These are phyloP conservation scores for Drosophila kuntzei DNA, from an alignment of 2,888 invertebrate genomes.

Conservation along the genomic window DNA sequence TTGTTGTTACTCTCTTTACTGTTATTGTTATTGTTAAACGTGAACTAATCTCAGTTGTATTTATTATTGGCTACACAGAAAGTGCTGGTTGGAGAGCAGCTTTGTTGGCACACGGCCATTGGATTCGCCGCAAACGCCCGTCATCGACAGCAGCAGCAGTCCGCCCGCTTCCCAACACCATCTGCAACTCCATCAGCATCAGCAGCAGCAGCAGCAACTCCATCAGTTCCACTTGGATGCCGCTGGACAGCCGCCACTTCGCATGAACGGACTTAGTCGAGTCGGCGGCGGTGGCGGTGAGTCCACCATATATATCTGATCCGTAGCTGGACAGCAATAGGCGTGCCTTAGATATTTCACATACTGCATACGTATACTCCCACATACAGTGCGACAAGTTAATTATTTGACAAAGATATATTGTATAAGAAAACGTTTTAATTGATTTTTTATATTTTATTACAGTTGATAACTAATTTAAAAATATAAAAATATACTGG, in stretches of 20 bases:
- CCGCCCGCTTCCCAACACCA: conserved; percentile 44
- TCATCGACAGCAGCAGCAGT: conserved; percentile 86
- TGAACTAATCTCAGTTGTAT: conserved; percentile 1
- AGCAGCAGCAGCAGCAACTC: conserved; percentile 58
- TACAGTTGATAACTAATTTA: too few relatives aligned
- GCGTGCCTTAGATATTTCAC: conserved; percentile 49
- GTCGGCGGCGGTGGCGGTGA: conserved; percentile 86
- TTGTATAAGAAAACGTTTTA: neutral
- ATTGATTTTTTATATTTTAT: conserved; percentile 1
- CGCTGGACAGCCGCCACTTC: conserved; percentile 70
- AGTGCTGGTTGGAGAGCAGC: conserved; percentile 97
- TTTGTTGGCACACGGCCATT: conserved; percentile 94
- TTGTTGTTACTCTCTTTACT: neutral
- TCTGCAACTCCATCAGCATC: conserved; percentile 41
- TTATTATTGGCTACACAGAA: conserved; percentile 66
- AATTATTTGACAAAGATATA: neutral
- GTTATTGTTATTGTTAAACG: too few relatives aligned
- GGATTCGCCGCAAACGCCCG: conserved; percentile 94
- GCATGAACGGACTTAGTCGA: conserved; percentile 85
- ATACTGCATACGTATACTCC: conserved; percentile 6
- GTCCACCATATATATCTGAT: conserved; percentile 84
- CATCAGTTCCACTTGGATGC: conserved; percentile 54
- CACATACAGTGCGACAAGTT: conserved; percentile 7
- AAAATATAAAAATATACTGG: too few relatives aligned
- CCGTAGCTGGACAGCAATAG: conserved; percentile 9